Conservation (phyloP, 2,797 vertebrate genomes). For the Crenichthys baileyi region DNA sequence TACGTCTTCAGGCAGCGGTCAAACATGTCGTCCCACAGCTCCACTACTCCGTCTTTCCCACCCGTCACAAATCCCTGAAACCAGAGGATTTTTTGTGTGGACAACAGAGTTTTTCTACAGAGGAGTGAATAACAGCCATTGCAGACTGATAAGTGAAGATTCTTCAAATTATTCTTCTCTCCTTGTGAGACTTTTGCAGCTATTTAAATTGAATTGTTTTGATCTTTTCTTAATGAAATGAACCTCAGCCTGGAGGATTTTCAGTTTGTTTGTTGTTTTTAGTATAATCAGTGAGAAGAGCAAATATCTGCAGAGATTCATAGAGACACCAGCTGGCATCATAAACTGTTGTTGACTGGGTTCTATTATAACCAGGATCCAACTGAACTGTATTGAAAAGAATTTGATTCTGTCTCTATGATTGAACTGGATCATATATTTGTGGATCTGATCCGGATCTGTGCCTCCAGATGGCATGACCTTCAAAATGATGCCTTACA, state of each 20-base stretch:
- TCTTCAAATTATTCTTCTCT: no score
- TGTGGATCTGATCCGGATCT: not conserved
- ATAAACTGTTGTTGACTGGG: not conserved
- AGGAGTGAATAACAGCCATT: not conserved
- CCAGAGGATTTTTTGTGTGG: not conserved
- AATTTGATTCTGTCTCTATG: not conserved
- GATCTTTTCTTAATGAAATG: no score
- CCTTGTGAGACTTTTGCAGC: no score
- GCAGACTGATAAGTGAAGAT: not conserved
- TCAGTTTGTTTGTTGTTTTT: not conserved
- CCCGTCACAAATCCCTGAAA: constrained; percentile 93
- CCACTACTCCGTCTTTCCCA: constrained; percentile 94
- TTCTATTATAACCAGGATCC: not conserved
- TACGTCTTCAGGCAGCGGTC: constrained; percentile 97
- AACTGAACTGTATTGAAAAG: no score
- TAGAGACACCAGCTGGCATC: not conserved
- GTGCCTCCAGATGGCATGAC: not conserved
- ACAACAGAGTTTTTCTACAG: not conserved
- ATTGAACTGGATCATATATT: not conserved
- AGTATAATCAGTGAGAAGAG: not conserved
- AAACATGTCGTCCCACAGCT: constrained; percentile 97
- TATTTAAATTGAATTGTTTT: no score
- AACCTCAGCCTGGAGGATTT: not conserved
- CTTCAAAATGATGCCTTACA: not conserved
- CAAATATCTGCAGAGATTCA: not conserved